Percentiles rank a stretch among this genome's conserved stretches.
phyloP scores from a whole-genome alignment of 2,113 vertebrate species.

The Anoura caudifer region DNA sequence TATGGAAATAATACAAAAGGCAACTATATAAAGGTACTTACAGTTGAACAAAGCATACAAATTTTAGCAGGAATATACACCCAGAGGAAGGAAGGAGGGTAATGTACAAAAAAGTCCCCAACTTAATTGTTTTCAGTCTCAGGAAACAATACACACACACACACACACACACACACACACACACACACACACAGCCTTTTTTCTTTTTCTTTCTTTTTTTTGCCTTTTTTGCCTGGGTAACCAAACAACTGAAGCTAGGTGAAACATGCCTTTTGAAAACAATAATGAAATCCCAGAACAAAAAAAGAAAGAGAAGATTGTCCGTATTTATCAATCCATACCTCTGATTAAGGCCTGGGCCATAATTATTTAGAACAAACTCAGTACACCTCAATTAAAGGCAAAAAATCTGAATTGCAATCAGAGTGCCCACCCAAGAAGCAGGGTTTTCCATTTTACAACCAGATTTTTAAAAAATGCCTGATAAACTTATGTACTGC shows the following conservation, averaged over 20 bases:
- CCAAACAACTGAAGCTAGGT: neutral
- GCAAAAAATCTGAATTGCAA: neutral
- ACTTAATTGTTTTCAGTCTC: neutral
- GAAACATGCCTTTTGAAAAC: neutral
- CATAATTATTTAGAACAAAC: neutral
- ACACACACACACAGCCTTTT: no score
- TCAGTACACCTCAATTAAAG: neutral
- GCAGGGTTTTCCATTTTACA: neutral
- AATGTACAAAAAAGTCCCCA: neutral
- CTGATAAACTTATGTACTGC: neutral
- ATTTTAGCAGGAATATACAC: neutral
- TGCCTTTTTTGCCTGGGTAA: neutral
- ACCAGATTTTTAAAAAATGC: neutral
- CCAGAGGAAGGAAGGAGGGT: neutral
- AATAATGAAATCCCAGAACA: neutral
- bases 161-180: no score
- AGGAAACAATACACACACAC: neutral
- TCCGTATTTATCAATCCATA: neutral
- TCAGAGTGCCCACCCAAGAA: neutral
- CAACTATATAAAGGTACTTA: neutral
- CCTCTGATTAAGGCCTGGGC: neutral
- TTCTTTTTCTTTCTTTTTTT: no score
- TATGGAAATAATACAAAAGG: neutral
- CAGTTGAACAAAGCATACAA: neutral
- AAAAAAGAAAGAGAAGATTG: neutral